phyloP scores from a whole-genome alignment of 2,888 invertebrate genomes.

The Callyntrura sp. region DNA sequence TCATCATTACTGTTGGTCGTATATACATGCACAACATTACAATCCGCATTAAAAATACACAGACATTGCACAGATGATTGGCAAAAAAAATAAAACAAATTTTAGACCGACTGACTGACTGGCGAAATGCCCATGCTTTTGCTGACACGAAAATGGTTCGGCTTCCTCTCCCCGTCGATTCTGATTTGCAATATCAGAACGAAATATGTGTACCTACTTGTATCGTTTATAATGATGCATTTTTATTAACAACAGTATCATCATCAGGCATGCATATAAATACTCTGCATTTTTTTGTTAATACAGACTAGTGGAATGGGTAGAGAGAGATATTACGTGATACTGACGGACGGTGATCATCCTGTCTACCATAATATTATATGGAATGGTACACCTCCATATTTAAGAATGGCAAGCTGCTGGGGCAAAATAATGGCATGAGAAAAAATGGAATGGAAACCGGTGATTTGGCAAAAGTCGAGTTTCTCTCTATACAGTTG shows the following conservation, averaged over 20 bases:
- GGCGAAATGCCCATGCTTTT: slow-evolving; percentile 66
- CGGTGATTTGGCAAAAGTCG: neutral
- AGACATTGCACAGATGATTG: slow-evolving; percentile 15
- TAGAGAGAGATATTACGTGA: slow-evolving; percentile 24
- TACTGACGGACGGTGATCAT: neutral
- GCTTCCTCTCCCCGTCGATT: neutral
- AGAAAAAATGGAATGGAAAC: slow-evolving; percentile 12
- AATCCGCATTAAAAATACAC: neutral
- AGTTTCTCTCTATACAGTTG: neutral
- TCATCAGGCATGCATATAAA: neutral
- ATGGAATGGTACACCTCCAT: slow-evolving; percentile 10
- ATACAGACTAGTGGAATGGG: neutral
- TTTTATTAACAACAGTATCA: neutral
- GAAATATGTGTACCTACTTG: neutral
- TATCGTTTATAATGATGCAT: neutral
- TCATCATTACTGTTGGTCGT: neutral
- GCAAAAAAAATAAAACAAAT: neutral
- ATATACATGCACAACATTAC: neutral
- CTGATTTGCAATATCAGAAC: neutral
- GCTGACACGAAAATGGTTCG: slow-evolving; percentile 24
- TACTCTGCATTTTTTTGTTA: neutral
- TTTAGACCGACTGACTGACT: slow-evolving; percentile 41
- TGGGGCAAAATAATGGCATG: neutral
- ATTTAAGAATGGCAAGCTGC: neutral
- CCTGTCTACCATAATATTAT: neutral